Evolutionary conservation across 2,888 invertebrate genomes (phyloP), one percentile per base, ranked within the genome.

Genomic region (Ecliptopera silaceata): DNA sequence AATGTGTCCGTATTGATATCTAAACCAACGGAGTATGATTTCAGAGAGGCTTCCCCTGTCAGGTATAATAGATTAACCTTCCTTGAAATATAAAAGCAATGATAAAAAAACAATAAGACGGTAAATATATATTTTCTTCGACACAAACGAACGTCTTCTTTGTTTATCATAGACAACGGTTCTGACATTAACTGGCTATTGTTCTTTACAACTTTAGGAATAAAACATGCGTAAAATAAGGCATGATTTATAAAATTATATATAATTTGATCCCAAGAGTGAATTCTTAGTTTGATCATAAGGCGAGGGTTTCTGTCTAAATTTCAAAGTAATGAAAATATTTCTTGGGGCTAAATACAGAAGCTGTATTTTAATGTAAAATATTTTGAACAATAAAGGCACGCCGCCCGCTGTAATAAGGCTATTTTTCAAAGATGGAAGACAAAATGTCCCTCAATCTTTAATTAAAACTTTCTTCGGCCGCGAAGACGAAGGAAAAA

Each of bases 391-490:
- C 74, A 77, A 75, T 74, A 77, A 75, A 73, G 67, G 69, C 72
- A 66, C 57, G 63, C 63, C 57, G 68, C 64, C 70, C 69, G 73
- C 66, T 69, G 69, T 78, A 79, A 79, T 74, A 70, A 77, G 74
- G 71, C 72, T 73, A 72, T 79, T 81, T 80, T 78, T 74, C 65
- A 57, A 59, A 73, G 69, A 75, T 66, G 72, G 71, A 68, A 70
- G 73, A 78, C 73, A 76, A 77, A 74, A 82, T 79, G 77, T 81
- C 80, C 72, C 73, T 77, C 79, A 81, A 81, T 82, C 74, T 84
- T 86, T 83, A 84, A 86, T 86, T 85, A 84, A 86, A 87, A 85
- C 76, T 86, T 86, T 79, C 66, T 61, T 66, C 66, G 72, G 72
- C 69, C 70, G 41, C 42, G 41, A 65, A 61, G 62, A 69, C 69